Conservation (phyloP, 2,113 vertebrate genomes). For the Pseudolaguvia tuberculata region DNA sequence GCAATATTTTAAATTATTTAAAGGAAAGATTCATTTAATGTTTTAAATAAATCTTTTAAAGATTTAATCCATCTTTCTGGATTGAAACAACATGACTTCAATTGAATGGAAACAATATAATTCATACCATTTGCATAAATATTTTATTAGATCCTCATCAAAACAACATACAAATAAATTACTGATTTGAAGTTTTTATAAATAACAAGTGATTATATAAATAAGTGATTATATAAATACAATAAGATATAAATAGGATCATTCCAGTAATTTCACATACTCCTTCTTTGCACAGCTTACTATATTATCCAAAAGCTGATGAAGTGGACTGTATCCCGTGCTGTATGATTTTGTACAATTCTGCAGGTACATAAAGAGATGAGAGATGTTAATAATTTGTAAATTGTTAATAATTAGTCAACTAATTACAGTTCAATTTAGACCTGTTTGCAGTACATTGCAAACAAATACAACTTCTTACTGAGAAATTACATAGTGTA, state of each 20-base stretch:
- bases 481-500: not conserved
- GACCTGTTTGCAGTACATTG: too few species aligned
- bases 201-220: not conserved
- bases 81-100: too few species aligned
- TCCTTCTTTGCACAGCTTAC: not conserved
- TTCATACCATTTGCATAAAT: not conserved
- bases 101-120: not conserved
- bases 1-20: too few species aligned
- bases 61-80: too few species aligned
- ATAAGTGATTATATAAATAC: slow-evolving; percentile 4
- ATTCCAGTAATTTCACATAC: not conserved
- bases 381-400: too few species aligned
- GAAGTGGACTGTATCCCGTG: not conserved
- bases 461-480: not conserved
- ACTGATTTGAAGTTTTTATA: not conserved
- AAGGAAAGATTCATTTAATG: too few species aligned
- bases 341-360: not conserved
- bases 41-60: too few species aligned
- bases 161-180: slow-evolving; percentile 1
- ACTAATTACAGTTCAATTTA: not conserved
- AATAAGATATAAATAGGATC: not conserved
- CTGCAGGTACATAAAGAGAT: not conserved
- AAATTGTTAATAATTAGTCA: too few species aligned
- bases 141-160: slow-evolving; percentile 30
- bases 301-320: not conserved